Evolutionary conservation across 1,140 invertebrate genomes (phyloP), one percentile per base, ranked within the genome.

Genomic region (Leptopilina boulardi): DNA sequence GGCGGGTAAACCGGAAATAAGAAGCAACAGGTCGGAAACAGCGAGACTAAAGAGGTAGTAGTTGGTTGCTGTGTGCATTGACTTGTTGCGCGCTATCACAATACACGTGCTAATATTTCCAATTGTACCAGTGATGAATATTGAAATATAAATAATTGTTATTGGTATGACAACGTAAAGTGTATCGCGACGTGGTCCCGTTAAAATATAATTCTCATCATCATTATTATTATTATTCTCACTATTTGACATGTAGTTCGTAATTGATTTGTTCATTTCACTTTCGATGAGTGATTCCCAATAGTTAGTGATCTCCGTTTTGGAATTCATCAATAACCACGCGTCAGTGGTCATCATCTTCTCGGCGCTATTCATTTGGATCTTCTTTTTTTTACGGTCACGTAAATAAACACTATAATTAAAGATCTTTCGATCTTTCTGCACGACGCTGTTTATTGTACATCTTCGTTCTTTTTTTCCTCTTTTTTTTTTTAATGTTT

Each of bases 21-120:
- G 92, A 3, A 99, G 92, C 47, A 99, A 92, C 66, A 99, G 92
- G 89, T 99, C 98, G 0, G 98, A 98, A 41, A 99, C 92, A 3
- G 98, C 98, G 82, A 99, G 91, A 86, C 96, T 97, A 89, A 99
- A 98, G 56, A 99, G 92, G 87, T 99, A 99, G 84, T 96, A 98
- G 88, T 99, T 99, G 11, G 96, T 97, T 0, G 96, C 95, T 0
- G 96, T 97, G 86, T 97, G 96, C 95, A 99, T 97, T n/a, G 94
- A 95, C 86, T 96, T 96, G 89, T 98, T 98, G 80, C 95, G 93
- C 23, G 95, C 93, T 72, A 99, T 99, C 10, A 99, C 98, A 56
- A 98, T 92, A 88, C 98, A 99, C 6, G 98, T 99, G 87, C 95
- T 95, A 8, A 98, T 91, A 88, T 99, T 99, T 1, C 98, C 98